Percentiles rank a stretch among this genome's conserved stretches.
phyloP scores from a whole-genome alignment of 1,140 invertebrate genomes.

The Brachionus paranguensis region DNA sequence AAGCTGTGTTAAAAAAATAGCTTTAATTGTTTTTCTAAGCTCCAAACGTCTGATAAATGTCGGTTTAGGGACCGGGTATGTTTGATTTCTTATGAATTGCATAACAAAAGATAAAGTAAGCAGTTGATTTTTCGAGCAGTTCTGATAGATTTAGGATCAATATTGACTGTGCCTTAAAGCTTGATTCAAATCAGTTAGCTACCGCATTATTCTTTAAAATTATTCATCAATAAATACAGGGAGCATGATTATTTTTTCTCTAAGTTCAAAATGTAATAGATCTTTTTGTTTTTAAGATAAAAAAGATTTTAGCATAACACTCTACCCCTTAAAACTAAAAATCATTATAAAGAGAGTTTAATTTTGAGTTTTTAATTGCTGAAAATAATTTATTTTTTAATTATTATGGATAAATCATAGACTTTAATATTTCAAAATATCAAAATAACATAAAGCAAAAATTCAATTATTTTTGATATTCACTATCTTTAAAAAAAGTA shows the following conservation, averaged over 20 bases:
- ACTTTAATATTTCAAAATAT: too few relatives aligned
- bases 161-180: not conserved
- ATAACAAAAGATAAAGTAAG: not conserved
- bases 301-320: too few relatives aligned
- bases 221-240: not conserved
- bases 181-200: not conserved
- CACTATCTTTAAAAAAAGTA: too few relatives aligned
- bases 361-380: too few relatives aligned
- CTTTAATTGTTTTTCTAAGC: not conserved
- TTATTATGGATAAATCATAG: too few relatives aligned
- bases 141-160: not conserved
- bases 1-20: not conserved
- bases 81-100: not conserved
- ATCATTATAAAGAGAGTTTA: too few relatives aligned
- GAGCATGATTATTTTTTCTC: not conserved
- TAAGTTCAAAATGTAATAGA: not conserved
- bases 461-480: too few relatives aligned
- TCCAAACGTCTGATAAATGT: not conserved
- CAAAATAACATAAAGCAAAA: too few relatives aligned
- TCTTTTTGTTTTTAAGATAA: not conserved
- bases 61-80: not conserved
- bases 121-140: not conserved
- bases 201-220: not conserved
- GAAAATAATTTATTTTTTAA: too few relatives aligned
- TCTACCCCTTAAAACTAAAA: too few relatives aligned